Evolutionary conservation across 2,888 invertebrate species (phyloP).

Genomic region (Alentia gelatinosa): DNA sequence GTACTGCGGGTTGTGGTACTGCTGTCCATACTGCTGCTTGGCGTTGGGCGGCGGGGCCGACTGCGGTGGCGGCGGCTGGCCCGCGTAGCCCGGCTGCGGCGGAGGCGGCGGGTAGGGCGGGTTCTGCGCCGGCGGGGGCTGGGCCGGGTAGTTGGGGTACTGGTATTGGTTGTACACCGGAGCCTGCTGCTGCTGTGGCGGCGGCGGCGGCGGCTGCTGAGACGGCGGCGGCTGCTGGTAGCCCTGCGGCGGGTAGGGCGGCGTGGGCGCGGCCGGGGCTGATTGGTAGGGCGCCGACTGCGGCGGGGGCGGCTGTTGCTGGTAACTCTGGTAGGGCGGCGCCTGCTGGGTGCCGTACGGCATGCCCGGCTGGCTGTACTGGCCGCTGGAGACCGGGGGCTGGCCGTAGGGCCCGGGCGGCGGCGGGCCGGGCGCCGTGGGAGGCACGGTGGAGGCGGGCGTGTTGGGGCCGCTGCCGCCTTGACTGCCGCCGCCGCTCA

Average conservation of each 20-base stretch:
- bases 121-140: constrained; percentile 58
- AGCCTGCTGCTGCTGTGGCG: background rate
- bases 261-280: background rate
- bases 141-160: constrained; percentile 62
- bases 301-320: constrained; percentile 45
- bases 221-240: constrained; percentile 41
- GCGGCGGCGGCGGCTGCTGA: constrained; percentile 14
- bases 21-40: background rate
- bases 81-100: constrained; percentile 55
- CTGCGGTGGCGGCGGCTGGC: constrained; percentile 51
- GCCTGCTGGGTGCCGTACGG: constrained; percentile 35
- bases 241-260: constrained; percentile 31
- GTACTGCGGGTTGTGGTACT: background rate
- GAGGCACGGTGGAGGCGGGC: background rate
- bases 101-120: constrained; percentile 62
- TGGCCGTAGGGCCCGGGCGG: constrained; percentile 23
- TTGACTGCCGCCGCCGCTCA: constrained; percentile 68
- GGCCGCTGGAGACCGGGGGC: background rate
- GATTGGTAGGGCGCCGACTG: constrained; percentile 5
- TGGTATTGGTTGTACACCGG: constrained; percentile 46
- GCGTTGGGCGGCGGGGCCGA: background rate
- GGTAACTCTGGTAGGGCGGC: constrained; percentile 48
- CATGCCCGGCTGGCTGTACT: constrained; percentile 51
- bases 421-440: background rate
- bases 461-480: constrained; percentile 38